phyloP scores from a whole-genome alignment of 1,140 invertebrate genomes.

The Listronotus oregonensis region DNA sequence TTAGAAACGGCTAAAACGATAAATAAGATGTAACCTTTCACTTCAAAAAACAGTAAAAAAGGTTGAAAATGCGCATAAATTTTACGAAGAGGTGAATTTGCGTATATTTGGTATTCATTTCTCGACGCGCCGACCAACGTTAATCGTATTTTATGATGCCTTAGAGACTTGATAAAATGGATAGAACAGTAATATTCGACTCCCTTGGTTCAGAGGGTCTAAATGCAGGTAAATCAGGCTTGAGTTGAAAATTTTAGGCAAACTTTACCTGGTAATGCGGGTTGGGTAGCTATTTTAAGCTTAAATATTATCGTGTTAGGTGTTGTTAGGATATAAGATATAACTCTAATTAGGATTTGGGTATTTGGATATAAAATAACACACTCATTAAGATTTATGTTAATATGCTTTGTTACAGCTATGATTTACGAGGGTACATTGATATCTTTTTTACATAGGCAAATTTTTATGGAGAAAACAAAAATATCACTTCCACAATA shows the following conservation, averaged over 20 bases:
- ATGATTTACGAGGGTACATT: too few species aligned
- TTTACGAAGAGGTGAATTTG: conserved; percentile 3
- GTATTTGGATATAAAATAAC: too few species aligned
- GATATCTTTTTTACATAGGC: too few species aligned
- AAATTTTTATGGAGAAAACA: too few species aligned
- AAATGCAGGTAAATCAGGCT: conserved; percentile 4
- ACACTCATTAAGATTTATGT: too few species aligned
- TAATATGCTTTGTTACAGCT: too few species aligned
- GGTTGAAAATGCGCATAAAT: background rate
- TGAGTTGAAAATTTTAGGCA: background rate
- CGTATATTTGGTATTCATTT: conserved; percentile 4
- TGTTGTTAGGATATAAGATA: too few species aligned
- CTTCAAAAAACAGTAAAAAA: background rate
- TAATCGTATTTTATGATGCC: conserved; percentile 17
- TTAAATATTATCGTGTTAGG: too few species aligned
- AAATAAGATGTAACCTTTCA: too few species aligned
- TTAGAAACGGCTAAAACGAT: too few species aligned
- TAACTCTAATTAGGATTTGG: too few species aligned
- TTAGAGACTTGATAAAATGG: conserved; percentile 4
- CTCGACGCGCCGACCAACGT: background rate
- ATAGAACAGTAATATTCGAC: conserved; percentile 5
- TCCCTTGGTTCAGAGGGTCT: conserved; percentile 2
- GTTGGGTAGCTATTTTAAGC: background rate
- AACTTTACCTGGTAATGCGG: conserved; percentile 2
- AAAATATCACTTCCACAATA: too few species aligned